Evolutionary conservation across 2,888 invertebrate species (phyloP), one percentile per base, ranked within the genome.

Genomic region (Hermaeophaga mercurialis): DNA sequence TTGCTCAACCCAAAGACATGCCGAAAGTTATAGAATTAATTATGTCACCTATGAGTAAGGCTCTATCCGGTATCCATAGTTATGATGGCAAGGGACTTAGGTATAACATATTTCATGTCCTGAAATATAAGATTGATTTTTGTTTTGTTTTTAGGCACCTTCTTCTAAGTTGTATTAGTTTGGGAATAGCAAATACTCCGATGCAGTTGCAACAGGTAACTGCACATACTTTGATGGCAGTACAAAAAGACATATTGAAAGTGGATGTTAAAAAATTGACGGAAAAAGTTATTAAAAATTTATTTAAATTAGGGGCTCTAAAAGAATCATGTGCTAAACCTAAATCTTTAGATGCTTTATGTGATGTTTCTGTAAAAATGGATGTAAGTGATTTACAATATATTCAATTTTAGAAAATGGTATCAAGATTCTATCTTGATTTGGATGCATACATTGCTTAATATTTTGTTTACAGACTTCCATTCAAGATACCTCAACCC

Each of bases 111-210:
- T 22, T 8, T 22, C 11, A 24, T 9, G 15, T 1, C 9, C 8
- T 11, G 6, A n/a, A 45, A 26, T 24, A 12, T 24, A 9, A 2
- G 18, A 19, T 15, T 45, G 18, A 22, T 26, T 26, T 7, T 26
- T 8, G 2, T 26, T 26, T 26, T 26, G 5, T 26, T 8, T 71
- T 66, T 55, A 76, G 83, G 66, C 81, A 83, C 34, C 78, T 91
- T 46, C 76, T 91, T 56, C 76, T 92, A 12, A 88, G 88, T 70
- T 85, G 85, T 1, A 84, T 89, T 57, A 85, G 87, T 34, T 78
- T 90, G 15, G 79, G 81, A 0, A 78, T 90, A 28, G 88, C 88
- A 0, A 75, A 73, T 54, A 83, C 82, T 1, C 78, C 84, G 24
- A 67, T 66, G 0, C 75, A 79, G 41, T 74, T 90, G 15, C 79